Evolutionary conservation across 2,888 invertebrate genomes (phyloP).

Genomic region (Orthosia gracilis): DNA sequence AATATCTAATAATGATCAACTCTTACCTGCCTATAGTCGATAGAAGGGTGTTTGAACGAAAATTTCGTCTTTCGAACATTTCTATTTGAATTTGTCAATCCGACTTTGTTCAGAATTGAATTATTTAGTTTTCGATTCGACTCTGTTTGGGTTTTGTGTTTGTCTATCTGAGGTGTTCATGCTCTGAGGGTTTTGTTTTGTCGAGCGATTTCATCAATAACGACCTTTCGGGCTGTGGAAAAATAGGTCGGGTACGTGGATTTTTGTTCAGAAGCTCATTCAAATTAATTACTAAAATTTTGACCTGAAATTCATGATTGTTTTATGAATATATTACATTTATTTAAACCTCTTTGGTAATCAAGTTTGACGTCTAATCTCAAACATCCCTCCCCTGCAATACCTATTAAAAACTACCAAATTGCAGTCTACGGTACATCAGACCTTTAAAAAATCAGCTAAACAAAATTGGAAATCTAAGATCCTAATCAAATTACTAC

Average conservation of each 20-base stretch:
- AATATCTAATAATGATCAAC: conserved; percentile 91
- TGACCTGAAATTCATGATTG: neutral
- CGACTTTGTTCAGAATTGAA: conserved; percentile 87
- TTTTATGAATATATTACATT: neutral
- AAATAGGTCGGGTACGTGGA: conserved; percentile 47
- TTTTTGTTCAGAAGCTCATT: conserved; percentile 35
- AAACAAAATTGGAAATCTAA: conserved; percentile 62
- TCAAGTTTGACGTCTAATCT: neutral
- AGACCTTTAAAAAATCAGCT: conserved; percentile 36
- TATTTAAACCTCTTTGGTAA: neutral
- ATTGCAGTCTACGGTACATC: conserved; percentile 17
- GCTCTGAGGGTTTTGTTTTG: conserved; percentile 76
- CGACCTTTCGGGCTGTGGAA: conserved; percentile 46
- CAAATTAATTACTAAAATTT: conserved; percentile 23
- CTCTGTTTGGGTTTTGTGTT: conserved; percentile 82
- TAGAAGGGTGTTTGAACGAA: conserved; percentile 68
- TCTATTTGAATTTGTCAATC: conserved; percentile 88
- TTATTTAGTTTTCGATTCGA: conserved; percentile 90
- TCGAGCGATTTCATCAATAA: conserved; percentile 55
- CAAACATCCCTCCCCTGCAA: conserved; percentile 31
- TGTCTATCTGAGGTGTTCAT: conserved; percentile 77
- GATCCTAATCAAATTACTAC: conserved; percentile 76
- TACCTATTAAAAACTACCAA: conserved; percentile 20
- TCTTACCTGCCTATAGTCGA: conserved; percentile 87
- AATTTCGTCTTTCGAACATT: conserved; percentile 70